phyloP scores from a whole-genome alignment of 2,888 invertebrate genomes.

The Dione juno region DNA sequence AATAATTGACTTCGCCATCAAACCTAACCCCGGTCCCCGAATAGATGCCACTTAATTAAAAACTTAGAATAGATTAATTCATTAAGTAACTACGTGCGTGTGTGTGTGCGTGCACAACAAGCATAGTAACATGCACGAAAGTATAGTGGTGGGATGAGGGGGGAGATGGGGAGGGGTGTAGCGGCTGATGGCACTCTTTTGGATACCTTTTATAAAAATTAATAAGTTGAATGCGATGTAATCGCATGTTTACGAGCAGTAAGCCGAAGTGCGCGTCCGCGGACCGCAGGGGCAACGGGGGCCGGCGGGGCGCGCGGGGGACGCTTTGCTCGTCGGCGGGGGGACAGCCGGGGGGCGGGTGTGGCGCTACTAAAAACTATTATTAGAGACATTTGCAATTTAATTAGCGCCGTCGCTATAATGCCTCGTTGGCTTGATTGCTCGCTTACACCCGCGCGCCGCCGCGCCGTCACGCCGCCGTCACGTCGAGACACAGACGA shows the following conservation, averaged over 20 bases:
- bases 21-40: slow-evolving; percentile 5
- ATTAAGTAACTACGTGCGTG: slow-evolving; percentile 14
- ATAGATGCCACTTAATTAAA: slow-evolving; percentile 8
- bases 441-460: slow-evolving; percentile 27
- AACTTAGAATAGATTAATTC: slow-evolving; percentile 19
- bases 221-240: slow-evolving; percentile 44
- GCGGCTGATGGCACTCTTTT: slow-evolving; percentile 33
- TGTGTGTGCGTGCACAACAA: neutral
- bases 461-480: neutral
- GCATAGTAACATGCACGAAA: slow-evolving; percentile 1
- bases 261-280: slow-evolving; percentile 11
- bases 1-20: neutral
- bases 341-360: slow-evolving; percentile 18
- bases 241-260: slow-evolving; percentile 41
- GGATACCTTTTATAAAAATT: slow-evolving; percentile 41
- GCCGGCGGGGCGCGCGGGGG: neutral
- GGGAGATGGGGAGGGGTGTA: neutral
- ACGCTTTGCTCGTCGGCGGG: neutral
- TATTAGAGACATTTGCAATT: slow-evolving; percentile 49
- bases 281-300: slow-evolving; percentile 1
- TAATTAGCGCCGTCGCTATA: slow-evolving; percentile 45
- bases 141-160: neutral
- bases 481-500: neutral
- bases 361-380: slow-evolving; percentile 44
- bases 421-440: slow-evolving; percentile 34